Evolutionary conservation across 1,140 invertebrate genomes (phyloP).

Genomic region (Drosophila orosa): DNA sequence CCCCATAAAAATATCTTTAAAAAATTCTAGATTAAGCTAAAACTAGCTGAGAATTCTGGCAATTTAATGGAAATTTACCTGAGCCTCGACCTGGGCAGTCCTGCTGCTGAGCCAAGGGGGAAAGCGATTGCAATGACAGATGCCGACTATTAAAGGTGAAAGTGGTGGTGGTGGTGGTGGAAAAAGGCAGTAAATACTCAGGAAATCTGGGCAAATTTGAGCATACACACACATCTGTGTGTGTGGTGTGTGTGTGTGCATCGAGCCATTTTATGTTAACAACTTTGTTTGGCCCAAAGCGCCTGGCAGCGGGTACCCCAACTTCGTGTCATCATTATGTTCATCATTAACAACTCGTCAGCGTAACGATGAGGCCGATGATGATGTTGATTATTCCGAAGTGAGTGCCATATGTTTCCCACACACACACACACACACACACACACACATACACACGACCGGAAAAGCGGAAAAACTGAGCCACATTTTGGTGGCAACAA

Average conservation of each 20-base stretch:
- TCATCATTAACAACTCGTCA: conserved; percentile 65
- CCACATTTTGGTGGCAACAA: conserved; percentile 55
- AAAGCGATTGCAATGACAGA: conserved; percentile 47
- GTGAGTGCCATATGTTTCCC: conserved; percentile 59
- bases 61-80: neutral
- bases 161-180: conserved; percentile 24
- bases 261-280: conserved; percentile 64
- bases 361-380: conserved; percentile 45
- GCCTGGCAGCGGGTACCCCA: conserved; percentile 23
- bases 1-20: too few relatives aligned
- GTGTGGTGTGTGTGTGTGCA: conserved; percentile 24
- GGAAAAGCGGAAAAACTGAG: conserved; percentile 15
- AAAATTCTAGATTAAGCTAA: too few relatives aligned
- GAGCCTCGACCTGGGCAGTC: neutral
- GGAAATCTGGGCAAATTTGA: conserved; percentile 16
- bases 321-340: conserved; percentile 47
- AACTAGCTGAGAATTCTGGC: neutral
- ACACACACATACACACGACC: neutral
- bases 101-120: neutral
- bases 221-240: too few relatives aligned
- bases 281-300: conserved; percentile 64
- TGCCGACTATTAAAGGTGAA: conserved; percentile 45
- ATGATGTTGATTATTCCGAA: conserved; percentile 52
- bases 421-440: neutral
- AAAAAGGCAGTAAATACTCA: conserved; percentile 1